Percentiles rank a stretch among this genome's conserved stretches.
phyloP scores from a whole-genome alignment of 1,140 invertebrate genomes.

The Phymastichus coffea region DNA sequence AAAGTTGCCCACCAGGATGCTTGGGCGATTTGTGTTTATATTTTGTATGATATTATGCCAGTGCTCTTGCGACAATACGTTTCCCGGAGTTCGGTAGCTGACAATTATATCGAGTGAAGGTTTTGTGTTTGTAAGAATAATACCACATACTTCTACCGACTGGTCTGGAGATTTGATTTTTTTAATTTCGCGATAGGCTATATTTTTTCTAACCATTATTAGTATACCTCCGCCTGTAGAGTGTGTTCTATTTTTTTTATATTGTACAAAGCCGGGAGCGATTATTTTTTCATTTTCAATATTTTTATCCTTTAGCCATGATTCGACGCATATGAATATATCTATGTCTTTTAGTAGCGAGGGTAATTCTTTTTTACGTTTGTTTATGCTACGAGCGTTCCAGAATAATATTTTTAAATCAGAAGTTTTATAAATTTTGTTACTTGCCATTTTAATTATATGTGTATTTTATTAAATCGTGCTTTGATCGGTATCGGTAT shows the following conservation, averaged over 20 bases:
- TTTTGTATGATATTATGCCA: background rate
- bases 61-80: background rate
- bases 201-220: background rate
- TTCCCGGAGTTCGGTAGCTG: background rate
- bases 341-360: slow-evolving; percentile 1
- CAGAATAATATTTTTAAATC: background rate
- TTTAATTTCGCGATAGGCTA: background rate
- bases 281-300: background rate
- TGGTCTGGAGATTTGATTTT: too few relatives aligned
- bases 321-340: slow-evolving; percentile 5
- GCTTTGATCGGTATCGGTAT: too few relatives aligned
- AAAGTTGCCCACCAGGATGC: background rate
- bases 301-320: background rate
- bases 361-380: background rate
- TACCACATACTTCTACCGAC: background rate
- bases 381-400: background rate
- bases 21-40: background rate
- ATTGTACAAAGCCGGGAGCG: background rate
- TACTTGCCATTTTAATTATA: too few relatives aligned
- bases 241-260: background rate
- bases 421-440: too few relatives aligned
- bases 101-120: background rate
- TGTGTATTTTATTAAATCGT: too few relatives aligned
- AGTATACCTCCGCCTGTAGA: slow-evolving; percentile 1
- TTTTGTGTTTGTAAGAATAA: background rate